These are phyloP conservation scores for human DNA, from an alignment of 2,113 vertebrate species.

Conservation along the genomic window DNA sequence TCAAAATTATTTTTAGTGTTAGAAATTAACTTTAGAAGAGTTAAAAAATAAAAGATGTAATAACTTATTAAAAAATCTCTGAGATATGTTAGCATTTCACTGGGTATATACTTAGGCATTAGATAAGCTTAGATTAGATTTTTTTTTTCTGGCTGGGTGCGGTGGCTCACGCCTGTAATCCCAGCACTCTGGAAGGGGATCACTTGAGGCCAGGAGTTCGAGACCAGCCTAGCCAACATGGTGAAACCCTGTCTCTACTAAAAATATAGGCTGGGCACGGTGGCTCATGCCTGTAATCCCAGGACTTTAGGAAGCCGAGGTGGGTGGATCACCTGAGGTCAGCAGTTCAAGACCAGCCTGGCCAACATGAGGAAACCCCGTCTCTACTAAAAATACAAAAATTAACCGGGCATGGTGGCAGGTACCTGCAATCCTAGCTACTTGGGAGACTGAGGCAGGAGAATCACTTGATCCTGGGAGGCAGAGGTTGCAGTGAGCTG, in stretches of 20 bases:
- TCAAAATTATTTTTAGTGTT: neutral
- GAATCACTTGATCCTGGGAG: too few relatives aligned
- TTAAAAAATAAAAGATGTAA: neutral
- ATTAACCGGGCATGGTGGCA: neutral
- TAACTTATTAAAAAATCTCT: neutral
- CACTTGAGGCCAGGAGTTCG: too few relatives aligned
- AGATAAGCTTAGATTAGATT: neutral
- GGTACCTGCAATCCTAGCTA: too few relatives aligned
- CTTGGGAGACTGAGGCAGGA: too few relatives aligned
- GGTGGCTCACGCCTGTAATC: too few relatives aligned
- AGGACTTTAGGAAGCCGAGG: neutral
- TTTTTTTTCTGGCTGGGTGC: too few relatives aligned
- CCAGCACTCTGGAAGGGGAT: too few relatives aligned
- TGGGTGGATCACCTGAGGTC: neutral
- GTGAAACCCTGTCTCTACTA: too few relatives aligned
- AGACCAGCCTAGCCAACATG: too few relatives aligned
- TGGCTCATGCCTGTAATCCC: neutral
- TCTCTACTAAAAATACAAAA: neutral
- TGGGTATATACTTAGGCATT: neutral
- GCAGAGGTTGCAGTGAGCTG: too few relatives aligned
- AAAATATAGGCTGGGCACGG: too few relatives aligned
- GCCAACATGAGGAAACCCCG: neutral
- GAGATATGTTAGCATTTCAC: neutral
- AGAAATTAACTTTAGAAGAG: neutral
- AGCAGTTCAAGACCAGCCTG: neutral